Base-by-base conservation (phyloP, 2,113 vertebrate species). In the Myocastor coypus region DNA sequence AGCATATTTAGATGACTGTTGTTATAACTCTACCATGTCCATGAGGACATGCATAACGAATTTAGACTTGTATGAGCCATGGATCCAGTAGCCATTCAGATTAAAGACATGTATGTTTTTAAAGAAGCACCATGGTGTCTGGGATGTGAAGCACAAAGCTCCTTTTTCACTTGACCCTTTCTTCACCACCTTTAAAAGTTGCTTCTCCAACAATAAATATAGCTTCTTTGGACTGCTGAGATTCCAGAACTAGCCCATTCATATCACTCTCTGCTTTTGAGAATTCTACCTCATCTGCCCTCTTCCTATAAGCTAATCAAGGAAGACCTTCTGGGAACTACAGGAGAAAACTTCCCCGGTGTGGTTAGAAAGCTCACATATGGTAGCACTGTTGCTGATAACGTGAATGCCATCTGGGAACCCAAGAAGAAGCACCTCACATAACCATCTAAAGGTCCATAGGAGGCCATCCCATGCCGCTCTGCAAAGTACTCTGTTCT, bases 401-500 rank as follows among this genome's bases (percentile, higher is more conserved):
- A 98, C 66, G 97, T 96, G 96, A 96, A 95, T 0, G 97, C 96
- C 98, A 98, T 98, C 97, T 98, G 98, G 98, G 19, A 20, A 42
- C 99, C 2, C 98, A 97, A 14, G 99, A 99, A 28, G 99, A 98
- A 55, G 99, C 98, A 97, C 78, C 71, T 83, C n/a, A 17, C 2
- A 14, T 3, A 37, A 93, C 30, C 52, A 28, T 9, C 28, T 5
- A 19, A 46, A 82, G 73, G n/a, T 64, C 22, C 61, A 10, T 1
- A 64, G 57, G 37, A 92, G 32, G n/a, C 30, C 30, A 46, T 99
- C 98, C 30, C 98, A 99, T 22, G 98, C 98, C 98, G 99, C 97
- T 99, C 99, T 83, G 99, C 98, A 12, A 99, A 99, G 98, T 98
- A 99, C 98, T 99, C 98, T 99, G 98, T 98, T 99, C 98, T 99